Conservation (phyloP, 2,113 vertebrate genomes). For the Nyctereutes procyonoides region DNA sequence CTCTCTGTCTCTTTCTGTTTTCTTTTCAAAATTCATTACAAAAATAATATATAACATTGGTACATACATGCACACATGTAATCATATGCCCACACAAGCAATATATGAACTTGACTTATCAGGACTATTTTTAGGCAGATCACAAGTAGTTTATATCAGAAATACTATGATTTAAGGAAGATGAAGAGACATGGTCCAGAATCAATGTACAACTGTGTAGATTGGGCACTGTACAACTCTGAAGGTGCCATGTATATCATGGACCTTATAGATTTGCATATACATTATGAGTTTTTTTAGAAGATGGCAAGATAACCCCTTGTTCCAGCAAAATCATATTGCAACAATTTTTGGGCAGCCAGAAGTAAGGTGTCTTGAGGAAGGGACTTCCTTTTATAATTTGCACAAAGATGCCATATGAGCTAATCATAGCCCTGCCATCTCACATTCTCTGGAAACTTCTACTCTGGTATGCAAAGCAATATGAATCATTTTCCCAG, state of each 20-base stretch:
- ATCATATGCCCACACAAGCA: not conserved
- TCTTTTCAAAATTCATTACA: not conserved
- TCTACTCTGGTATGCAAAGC: slow-evolving; percentile 10
- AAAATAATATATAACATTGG: not conserved
- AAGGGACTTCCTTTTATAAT: not conserved
- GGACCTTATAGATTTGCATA: not conserved
- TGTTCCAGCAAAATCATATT: not conserved
- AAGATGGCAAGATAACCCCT: not conserved
- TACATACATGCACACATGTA: not conserved
- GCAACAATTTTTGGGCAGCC: not conserved
- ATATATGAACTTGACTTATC: slow-evolving; percentile 26
- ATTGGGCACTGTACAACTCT: not conserved
- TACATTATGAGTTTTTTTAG: not conserved
- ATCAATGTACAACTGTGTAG: not conserved
- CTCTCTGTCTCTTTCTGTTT: not conserved
- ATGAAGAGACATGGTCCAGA: not conserved
- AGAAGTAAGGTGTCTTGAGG: not conserved
- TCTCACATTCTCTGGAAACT: not conserved
- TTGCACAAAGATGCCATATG: not conserved
- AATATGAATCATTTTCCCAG: not conserved
- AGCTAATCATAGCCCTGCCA: not conserved
- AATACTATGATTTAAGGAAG: not conserved
- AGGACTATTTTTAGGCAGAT: not conserved
- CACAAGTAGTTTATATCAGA: not conserved
- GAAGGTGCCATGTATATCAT: not conserved